Base-by-base conservation (phyloP, 2,888 invertebrate species). In the Melinopterus prodromus region DNA sequence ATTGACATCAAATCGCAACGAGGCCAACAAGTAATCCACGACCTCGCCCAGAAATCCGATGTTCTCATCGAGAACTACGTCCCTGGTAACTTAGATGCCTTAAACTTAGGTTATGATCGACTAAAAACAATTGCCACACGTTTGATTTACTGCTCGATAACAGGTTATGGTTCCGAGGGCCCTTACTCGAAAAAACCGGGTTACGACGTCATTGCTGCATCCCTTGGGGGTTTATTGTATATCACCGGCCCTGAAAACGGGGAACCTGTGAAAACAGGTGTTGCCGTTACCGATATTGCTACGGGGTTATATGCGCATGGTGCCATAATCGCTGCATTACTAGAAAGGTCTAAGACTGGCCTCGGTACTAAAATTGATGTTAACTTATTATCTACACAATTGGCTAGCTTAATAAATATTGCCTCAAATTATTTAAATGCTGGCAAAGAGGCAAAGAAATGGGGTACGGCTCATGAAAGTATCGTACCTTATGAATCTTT, bases 401-500 rank as follows among this genome's bases (percentile, higher is more conserved):
- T 98, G 69, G 93, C 98, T 0, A 93, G 94, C 85, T 91, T 99
- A 87, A 96, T 97, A 26, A 98, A 99, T 87, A 92, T 98, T 12
- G 98, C 94, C 0, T 95, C 95, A 0, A 98, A 96, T 89, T 99
- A 96, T 89, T 90, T 99, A 37, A 99, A 99, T 88, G 94, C 94
- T 75, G 95, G 94, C 0, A 91, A 86, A 35, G 96, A 97, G 85
- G 95, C 95, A 0, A 90, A 91, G 80, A 91, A 96, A 77, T 95
- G 95, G 93, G 99, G 99, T n/a, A 98, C 98, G 0, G 96, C 96
- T 0, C 99, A 99, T 88, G 95, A 94, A 81, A 98, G 96, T 87
- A 94, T 99, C 81, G 99, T 99, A 0, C 99, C 99, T 0, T 99
- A 99, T 87, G 95, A 98, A 91, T 93, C 96, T 3, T 99, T 98